phyloP scores from a whole-genome alignment of 2,797 vertebrate species.

The Nyctalus aviator region DNA sequence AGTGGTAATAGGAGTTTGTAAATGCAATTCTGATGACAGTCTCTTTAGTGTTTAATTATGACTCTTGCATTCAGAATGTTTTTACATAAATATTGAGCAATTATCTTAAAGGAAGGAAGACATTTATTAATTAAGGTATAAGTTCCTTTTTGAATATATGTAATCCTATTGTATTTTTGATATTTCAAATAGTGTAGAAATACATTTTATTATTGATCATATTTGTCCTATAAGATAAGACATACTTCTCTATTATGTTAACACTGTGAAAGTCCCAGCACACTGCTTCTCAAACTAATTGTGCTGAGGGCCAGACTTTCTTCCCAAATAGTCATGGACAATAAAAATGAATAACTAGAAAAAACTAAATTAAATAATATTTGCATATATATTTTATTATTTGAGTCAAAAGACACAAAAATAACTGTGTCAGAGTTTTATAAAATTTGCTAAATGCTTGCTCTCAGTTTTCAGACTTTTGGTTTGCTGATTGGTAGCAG shows the following conservation, averaged over 20 bases:
- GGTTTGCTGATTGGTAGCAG: neutral
- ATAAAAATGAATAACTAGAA: neutral
- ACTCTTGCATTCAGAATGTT: slow-evolving; percentile 35
- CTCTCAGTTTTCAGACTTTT: neutral
- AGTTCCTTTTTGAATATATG: slow-evolving; percentile 17
- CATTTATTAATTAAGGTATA: slow-evolving; percentile 50
- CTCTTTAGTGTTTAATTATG: slow-evolving; percentile 49
- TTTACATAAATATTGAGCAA: slow-evolving; percentile 64
- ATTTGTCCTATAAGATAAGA: neutral
- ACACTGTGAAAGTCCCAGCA: neutral
- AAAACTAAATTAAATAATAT: neutral
- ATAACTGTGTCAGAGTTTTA: neutral
- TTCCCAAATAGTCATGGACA: neutral
- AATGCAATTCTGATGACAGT: slow-evolving; percentile 32
- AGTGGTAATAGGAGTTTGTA: slow-evolving; percentile 23
- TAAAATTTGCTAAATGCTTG: neutral
- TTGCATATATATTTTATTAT: neutral
- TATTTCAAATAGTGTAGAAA: neutral
- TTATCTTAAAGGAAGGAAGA: neutral
- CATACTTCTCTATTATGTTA: neutral
- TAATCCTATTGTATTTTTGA: neutral
- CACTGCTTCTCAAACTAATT: neutral
- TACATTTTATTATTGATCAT: neutral
- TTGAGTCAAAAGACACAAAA: slow-evolving; percentile 1
- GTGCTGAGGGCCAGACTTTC: accelerated